Evolutionary conservation across 2,888 invertebrate species (phyloP), one percentile per base, ranked within the genome.

Genomic region (Tetragonula carbonaria): DNA sequence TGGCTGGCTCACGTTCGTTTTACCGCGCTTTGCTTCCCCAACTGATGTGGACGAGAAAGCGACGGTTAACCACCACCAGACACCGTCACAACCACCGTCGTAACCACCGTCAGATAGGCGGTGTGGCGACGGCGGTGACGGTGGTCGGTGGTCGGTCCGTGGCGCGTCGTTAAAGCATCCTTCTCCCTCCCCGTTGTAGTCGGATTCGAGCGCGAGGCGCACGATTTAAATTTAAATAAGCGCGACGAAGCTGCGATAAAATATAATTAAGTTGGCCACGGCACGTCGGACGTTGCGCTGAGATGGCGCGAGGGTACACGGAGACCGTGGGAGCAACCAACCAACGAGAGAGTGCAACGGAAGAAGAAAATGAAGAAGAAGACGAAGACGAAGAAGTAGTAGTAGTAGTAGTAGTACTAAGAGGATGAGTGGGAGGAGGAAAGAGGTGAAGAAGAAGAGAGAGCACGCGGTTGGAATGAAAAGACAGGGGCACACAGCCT

Each of bases 211-310:
- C 74, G 76, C 80, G 80, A 89, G 87, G 89, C 87, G 88, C 84
- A 88, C 87, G 89, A 93, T 92, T 93, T 92, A 92, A 92, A 93
- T 93, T 92, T 92, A 93, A 93, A 93, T 93, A 92, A 92, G 93
- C 91, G 91, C 89, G 91, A 92, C 91, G 91, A 90, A 88, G 88
- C 90, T 79, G 91, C 90, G 92, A 92, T 93, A 92, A 93, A 93
- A 92, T 92, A 93, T 93, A 93, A 93, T 93, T 93, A 93, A 93
- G 92, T 92, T 89, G 84, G 84, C 85, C 87, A 81, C 82, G 81
- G 80, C 85, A 71, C 84, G 82, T 83, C 79, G 84, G 82, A 85
- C 82, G 85, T 74, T 62, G 74, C 65, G 71, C 74, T 80, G 74
- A 84, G 82, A 79, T 81, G 75, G 77, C 66, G 73, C 68, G 38